phyloP scores from a whole-genome alignment of 2,797 vertebrate species.

The Falco berigora region DNA sequence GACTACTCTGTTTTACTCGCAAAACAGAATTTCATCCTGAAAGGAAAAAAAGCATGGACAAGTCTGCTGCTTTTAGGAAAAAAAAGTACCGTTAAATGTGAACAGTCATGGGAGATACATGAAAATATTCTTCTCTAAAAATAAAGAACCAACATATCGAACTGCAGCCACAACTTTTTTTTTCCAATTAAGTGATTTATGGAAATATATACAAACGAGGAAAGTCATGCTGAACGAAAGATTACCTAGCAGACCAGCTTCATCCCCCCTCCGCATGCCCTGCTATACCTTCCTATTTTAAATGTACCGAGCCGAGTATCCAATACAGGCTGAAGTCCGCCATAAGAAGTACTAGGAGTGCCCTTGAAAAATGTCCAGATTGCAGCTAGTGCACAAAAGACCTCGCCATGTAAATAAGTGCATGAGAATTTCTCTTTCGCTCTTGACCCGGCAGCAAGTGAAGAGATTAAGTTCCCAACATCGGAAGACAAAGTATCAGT shows the following conservation, averaged over 20 bases:
- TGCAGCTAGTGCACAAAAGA: slow-evolving; percentile 22
- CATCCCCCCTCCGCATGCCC: background rate
- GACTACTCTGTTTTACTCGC: background rate
- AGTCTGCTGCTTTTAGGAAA: background rate
- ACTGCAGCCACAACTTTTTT: background rate
- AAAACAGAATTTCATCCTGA: slow-evolving; percentile 4
- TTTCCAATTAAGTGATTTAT: background rate
- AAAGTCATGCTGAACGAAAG: background rate
- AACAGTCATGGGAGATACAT: rapidly evolving
- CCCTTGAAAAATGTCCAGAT: slow-evolving; percentile 47
- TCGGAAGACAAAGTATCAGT: background rate
- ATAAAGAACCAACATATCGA: background rate
- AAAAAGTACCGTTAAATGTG: background rate
- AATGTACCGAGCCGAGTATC: background rate
- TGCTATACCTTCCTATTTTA: background rate
- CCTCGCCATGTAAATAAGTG: background rate
- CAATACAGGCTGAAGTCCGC: background rate
- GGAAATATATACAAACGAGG: background rate
- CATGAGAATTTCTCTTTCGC: background rate
- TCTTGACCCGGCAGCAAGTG: background rate
- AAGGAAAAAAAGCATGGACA: background rate
- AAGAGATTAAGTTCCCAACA: background rate
- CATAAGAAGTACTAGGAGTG: slow-evolving; percentile 28
- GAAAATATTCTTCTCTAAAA: background rate
- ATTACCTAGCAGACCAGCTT: background rate